Percentiles rank a stretch among this genome's conserved stretches.
Conservation (phyloP, 2,113 vertebrate genomes). For the Ptilonorhynchus violaceus region DNA sequence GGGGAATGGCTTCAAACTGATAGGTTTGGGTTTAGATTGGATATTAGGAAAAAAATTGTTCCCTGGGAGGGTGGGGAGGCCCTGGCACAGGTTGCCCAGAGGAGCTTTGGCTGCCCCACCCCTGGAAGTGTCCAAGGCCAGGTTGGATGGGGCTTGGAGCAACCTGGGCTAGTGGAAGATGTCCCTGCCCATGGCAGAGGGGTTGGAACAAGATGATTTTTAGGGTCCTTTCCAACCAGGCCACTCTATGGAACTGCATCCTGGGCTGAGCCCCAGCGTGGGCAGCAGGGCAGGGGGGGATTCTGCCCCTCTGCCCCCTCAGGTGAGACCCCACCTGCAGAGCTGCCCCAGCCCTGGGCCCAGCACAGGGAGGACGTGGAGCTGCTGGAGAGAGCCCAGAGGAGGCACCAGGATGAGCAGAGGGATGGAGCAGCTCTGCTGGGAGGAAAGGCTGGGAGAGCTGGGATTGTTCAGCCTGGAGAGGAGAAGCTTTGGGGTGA, state of each 20-base stretch:
- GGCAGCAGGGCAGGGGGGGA: not conserved
- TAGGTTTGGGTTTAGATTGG: not conserved
- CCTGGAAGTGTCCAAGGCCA: not conserved
- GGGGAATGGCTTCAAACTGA: not conserved
- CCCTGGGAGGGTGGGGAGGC: rapidly evolving
- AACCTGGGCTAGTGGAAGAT: not conserved
- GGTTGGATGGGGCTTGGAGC: not conserved
- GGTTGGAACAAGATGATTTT: rapidly evolving
- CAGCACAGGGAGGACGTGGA: not conserved
- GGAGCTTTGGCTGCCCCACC: not conserved
- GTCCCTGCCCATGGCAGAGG: not conserved
- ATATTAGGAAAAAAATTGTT: not conserved
- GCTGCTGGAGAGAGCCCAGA: not conserved
- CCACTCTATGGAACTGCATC: rapidly evolving
- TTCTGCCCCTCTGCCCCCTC: not conserved
- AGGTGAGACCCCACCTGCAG: not conserved
- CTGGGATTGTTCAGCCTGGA: not conserved
- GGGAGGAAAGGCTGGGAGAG: not conserved
- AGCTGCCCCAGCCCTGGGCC: not conserved
- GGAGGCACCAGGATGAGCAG: not conserved
- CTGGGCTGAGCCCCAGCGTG: rapidly evolving
- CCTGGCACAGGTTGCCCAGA: not conserved
- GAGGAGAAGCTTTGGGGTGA: not conserved
- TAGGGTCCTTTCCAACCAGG: not conserved
- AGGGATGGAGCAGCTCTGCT: not conserved